A percentile compares a stretch with the other conserved stretches of the same genome.
phyloP scores from a whole-genome alignment of 2,888 invertebrate species.

The Nemotelus nigrinus region DNA sequence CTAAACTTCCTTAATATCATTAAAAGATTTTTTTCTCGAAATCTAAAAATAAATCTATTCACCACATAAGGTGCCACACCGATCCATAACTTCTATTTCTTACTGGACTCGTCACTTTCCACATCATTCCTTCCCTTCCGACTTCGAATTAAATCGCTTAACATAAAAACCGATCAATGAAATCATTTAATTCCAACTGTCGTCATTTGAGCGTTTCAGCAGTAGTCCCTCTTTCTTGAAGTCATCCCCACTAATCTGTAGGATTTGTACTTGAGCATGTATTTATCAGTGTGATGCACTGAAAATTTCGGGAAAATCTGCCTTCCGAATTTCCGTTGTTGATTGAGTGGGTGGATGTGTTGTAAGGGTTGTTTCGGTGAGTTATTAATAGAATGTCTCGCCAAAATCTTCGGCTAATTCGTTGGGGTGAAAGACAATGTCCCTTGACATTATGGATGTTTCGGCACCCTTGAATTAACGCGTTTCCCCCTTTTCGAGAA shows the following conservation, averaged over 20 bases:
- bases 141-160: neutral
- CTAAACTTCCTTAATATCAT: too few species aligned
- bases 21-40: too few species aligned
- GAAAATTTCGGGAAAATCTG: neutral
- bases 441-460: conserved; percentile 1
- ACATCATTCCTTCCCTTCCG: too few species aligned
- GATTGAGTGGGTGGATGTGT: neutral
- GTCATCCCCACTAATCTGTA: neutral
- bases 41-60: too few species aligned
- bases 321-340: neutral
- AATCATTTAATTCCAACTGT: conserved; percentile 40
- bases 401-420: conserved; percentile 25
- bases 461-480: neutral
- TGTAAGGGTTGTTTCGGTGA: neutral
- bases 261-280: neutral
- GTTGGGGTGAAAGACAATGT: conserved; percentile 33
- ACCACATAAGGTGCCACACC: too few species aligned
- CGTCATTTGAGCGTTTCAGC: neutral
- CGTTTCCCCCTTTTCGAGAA: neutral
- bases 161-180: conserved; percentile 33
- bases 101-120: too few species aligned
- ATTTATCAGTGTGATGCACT: neutral
- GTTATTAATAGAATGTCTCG: conserved; percentile 1
- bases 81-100: too few species aligned
- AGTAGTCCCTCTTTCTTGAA: too few species aligned